A percentile compares a stretch with the other conserved stretches of the same genome.
phyloP scores from a whole-genome alignment of 1,140 invertebrate species.

The Reticulitermes speratus region DNA sequence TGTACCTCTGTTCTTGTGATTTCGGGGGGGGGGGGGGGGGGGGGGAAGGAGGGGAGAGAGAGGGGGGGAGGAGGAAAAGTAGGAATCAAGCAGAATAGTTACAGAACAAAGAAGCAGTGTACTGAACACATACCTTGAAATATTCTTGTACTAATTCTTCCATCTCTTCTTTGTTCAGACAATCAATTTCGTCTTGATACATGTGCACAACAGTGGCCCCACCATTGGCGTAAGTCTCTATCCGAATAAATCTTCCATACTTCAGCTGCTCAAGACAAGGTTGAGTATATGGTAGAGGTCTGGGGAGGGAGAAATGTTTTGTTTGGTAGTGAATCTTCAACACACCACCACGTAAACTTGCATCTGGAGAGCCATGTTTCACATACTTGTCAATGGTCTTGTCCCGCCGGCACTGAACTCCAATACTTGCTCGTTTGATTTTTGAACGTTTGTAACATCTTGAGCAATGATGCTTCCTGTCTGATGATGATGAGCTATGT shows the following conservation, averaged over 20 bases:
- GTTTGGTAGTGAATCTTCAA: slow-evolving; percentile 47
- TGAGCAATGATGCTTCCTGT: slow-evolving; percentile 48
- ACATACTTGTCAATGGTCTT: slow-evolving; percentile 44
- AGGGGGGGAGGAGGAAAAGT: too few relatives aligned
- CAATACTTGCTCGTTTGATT: slow-evolving; percentile 60
- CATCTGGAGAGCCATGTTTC: neutral
- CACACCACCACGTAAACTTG: slow-evolving; percentile 17
- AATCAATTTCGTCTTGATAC: slow-evolving; percentile 88
- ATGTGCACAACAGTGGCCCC: slow-evolving; percentile 88
- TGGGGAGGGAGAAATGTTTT: slow-evolving; percentile 48
- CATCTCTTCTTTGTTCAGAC: slow-evolving; percentile 71
- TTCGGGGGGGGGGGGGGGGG: too few relatives aligned
- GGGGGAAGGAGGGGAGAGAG: too few relatives aligned
- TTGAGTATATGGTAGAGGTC: slow-evolving; percentile 45
- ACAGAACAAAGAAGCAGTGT: too few relatives aligned
- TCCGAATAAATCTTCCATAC: slow-evolving; percentile 74
- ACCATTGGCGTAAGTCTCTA: slow-evolving; percentile 95
- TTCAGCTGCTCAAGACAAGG: slow-evolving; percentile 59
- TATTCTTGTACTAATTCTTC: slow-evolving; percentile 86
- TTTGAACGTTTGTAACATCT: slow-evolving; percentile 61
- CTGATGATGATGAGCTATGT: slow-evolving; percentile 27
- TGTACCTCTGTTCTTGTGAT: too few relatives aligned
- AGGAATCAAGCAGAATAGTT: too few relatives aligned
- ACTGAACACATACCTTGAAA: slow-evolving; percentile 62
- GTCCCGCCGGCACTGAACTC: slow-evolving; percentile 59